Evolutionary conservation across 2,113 vertebrate species (phyloP), one percentile per base, ranked within the genome.

Genomic region (Pygoscelis antarcticus): DNA sequence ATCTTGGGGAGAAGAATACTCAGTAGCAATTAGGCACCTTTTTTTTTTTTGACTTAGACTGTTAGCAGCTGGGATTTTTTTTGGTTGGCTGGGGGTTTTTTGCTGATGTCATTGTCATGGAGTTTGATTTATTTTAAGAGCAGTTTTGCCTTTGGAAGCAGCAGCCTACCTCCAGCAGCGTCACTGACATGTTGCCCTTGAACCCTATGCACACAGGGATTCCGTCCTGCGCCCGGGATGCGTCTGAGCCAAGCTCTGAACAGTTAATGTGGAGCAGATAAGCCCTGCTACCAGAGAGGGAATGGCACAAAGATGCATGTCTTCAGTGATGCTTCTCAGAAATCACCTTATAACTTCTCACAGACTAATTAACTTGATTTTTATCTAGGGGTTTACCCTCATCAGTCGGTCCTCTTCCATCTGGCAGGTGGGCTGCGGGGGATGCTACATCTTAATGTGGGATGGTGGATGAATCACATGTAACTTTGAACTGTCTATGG

Each of bases 301-400:
- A 86, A 23, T 61, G 72, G 76, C 93, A 95, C 71, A 91, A 23
- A 74, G 83, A 83, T 74, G 44, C 30, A 6, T 42, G 20, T 83
- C 92, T 77, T 89, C 95, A 61, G 77, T 47, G 80, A 81, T 80
- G 72, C 90, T 91, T 77, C 93, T 89, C 81, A 93, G 84, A 84
- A 81, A 78, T 46, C 72, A 21, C 51, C 60, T 77, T 77, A 2
- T 69, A 57, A 57, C 27, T 89, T 58, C 68, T 84, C 27, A 30
- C 5, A 51, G 87, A 75, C 72, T 77, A 60, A 89, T 61, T 65
- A 32, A n/a, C 76, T 47, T 70, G 27, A 22, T 55, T 62, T 62
- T 87, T 82, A 18, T 49, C 30, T 36, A 36, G 13, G 46, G 23
- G 3, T 42, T 91, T 93, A 30, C 71, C 30, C 49, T 81, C 19